Evolutionary conservation across 2,888 invertebrate species (phyloP).

Genomic region (Tillus elongatus): DNA sequence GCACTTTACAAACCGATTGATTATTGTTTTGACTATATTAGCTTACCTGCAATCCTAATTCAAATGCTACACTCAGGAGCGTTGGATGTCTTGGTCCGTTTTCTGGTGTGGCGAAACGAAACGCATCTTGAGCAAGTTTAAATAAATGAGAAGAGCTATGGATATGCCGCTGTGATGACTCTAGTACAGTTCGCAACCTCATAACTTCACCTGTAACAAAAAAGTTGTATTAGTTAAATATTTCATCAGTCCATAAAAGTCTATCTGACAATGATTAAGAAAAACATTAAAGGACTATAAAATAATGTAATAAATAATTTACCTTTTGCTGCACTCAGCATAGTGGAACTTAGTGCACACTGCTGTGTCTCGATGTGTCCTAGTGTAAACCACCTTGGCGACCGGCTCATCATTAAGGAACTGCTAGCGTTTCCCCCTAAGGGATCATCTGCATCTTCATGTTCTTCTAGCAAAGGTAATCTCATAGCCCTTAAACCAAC

Average conservation of each 20-base stretch:
- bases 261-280: too few species aligned
- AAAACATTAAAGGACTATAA: neutral
- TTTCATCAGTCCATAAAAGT: too few species aligned
- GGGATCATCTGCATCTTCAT: constrained; percentile 55
- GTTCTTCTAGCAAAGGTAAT: constrained; percentile 65
- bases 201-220: constrained; percentile 49
- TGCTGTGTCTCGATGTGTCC: constrained; percentile 75
- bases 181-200: constrained; percentile 63
- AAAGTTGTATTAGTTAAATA: constrained; percentile 8
- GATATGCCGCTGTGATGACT: constrained; percentile 71
- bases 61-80: constrained; percentile 70
- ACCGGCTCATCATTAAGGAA: constrained; percentile 50
- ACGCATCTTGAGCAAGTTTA: constrained; percentile 75
- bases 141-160: constrained; percentile 78
- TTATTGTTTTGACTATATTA: too few species aligned
- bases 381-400: constrained; percentile 69
- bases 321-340: constrained; percentile 65
- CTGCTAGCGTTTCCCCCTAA: constrained; percentile 43
- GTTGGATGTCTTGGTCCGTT: constrained; percentile 69
- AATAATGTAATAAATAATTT: constrained; percentile 15
- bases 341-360: constrained; percentile 66
- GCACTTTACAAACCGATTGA: too few species aligned
- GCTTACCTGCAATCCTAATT: constrained; percentile 66
- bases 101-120: constrained; percentile 72
- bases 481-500: constrained; percentile 73